Base-by-base conservation (phyloP, 1,140 invertebrate species). In the Drosophila paulistorum region DNA sequence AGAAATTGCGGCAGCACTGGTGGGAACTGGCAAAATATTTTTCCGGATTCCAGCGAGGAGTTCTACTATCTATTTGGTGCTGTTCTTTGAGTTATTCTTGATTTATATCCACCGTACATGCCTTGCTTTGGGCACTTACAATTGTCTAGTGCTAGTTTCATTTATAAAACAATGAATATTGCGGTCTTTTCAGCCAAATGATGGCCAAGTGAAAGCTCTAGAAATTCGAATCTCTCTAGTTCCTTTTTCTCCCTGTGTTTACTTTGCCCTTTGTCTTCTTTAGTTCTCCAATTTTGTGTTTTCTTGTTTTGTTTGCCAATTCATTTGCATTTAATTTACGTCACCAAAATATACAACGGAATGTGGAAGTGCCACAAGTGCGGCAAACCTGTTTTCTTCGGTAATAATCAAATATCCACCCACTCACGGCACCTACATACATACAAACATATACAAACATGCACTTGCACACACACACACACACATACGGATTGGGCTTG, bases 281-380 rank as follows among this genome's bases (percentile, higher is more conserved):
- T 9, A 20, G 70, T 79, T 79, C 66, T 60, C 6, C 30, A 30
- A 11, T 71, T 61, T 79, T 79, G 72, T 86, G 70, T 84, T 83
- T 74, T 74, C 66, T 71, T 87, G 77, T 83, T 70, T 69, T 79
- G 80, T 78, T 70, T 64, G 54, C 33, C 35, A 58, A 45, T 68
- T 79, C 48, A 78, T 78, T 79, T 90, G 81, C 72, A 81, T 81
- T 71, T 37, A 79, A 67, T 64, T 77, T 71, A 63, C 75, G 76
- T 74, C 68, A 71, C 65, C 67, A 54, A 13, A 58, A 39, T 42
- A 14, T 13, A 10, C 48, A 68, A 63, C 65, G 81, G 84, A 89
- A 97, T 97, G 96, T 96, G 96, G 96, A 96, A 96, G 94, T 97
- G 96, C 93, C 96, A 96, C 92, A 96, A 96, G 93, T 97, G 96